A percentile compares a stretch with the other conserved stretches of the same genome.
Evolutionary conservation across 2,113 vertebrate species (phyloP).

Genomic region (Gavialis gangeticus): DNA sequence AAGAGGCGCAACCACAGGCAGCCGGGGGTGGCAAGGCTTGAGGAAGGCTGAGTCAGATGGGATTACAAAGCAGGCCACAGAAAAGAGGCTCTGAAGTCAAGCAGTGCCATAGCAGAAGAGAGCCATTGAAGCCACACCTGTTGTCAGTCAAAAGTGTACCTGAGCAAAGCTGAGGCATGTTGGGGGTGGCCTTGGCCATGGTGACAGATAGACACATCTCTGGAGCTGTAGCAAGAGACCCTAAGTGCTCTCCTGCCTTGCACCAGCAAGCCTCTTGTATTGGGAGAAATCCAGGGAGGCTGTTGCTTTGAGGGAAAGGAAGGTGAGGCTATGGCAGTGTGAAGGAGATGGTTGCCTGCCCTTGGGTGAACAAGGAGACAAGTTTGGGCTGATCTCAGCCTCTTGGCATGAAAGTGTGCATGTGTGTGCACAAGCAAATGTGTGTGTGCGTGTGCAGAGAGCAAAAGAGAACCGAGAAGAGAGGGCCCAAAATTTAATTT

Average conservation of each 20-base stretch:
- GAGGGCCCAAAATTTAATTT: constrained; percentile 47
- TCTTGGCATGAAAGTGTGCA: fast-evolving
- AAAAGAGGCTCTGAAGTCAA: not conserved
- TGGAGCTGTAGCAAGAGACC: not conserved
- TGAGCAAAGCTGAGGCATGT: not conserved
- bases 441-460: not conserved
- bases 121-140: not conserved
- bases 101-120: not conserved
- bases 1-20: not conserved
- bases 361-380: not conserved
- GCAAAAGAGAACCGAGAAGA: not conserved
- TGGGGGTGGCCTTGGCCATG: not conserved
- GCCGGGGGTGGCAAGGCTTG: not conserved
- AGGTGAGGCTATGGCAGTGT: not conserved
- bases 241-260: not conserved
- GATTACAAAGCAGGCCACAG: fast-evolving
- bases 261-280: no score
- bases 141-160: not conserved
- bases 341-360: not conserved
- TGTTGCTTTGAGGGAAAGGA: not conserved
- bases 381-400: fast-evolving
- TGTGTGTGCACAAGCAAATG: not conserved
- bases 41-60: constrained; percentile 23
- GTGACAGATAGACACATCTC: no score
- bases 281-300: not conserved